Base-by-base conservation (phyloP, 2,888 invertebrate species). In the Tetramorium bicarinatum region DNA sequence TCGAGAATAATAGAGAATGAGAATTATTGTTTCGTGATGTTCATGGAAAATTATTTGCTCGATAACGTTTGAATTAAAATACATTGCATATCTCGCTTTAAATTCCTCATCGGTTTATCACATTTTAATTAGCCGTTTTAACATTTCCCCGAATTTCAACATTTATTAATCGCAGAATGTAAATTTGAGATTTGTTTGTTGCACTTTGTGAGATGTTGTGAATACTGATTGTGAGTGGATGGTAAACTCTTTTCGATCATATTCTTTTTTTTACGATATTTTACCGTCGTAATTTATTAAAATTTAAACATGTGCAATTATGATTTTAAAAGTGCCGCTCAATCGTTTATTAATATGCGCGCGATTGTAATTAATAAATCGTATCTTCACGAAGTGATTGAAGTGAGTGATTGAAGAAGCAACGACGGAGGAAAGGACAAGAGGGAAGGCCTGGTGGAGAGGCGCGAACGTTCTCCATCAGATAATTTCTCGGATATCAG, bases 401-500 rank as follows among this genome's bases (percentile, higher is more conserved):
- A n/a, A n/a, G n/a, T n/a, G n/a, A 61, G 7, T 29, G 34, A 61
- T 61, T 34, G 34, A 61, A 34, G n/a, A 61, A 34, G 34, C 29
- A 34, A 34, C 18, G 3, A 34, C 61, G 25, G 15, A 25, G 61
- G 61, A n/a, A 61, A 9, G 13, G 18, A 34, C 8, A 61, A 61
- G 25, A 9, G 34, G 34, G 61, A 13, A 56, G 21, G 21, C 13
- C 8, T 9, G 81, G 84, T 9, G 81, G 82, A 1, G 18, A 34
- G 7, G 47, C 7, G 2, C 18, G 3, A 56, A 4, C 13, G 25
- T 59, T 72, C 29, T 66, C 61, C 54, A 15, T 62, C 62, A 61
- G 47, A 61, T 56, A 29, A 18, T 82, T 76, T 67, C 13, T 81
- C 44, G 34, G 47, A 34, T n/a, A 34, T 18, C 54, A 74, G 34